A percentile compares a stretch with the other conserved stretches of the same genome.
Conservation (phyloP, 2,888 invertebrate species). For the Nemotelus nigrinus region DNA sequence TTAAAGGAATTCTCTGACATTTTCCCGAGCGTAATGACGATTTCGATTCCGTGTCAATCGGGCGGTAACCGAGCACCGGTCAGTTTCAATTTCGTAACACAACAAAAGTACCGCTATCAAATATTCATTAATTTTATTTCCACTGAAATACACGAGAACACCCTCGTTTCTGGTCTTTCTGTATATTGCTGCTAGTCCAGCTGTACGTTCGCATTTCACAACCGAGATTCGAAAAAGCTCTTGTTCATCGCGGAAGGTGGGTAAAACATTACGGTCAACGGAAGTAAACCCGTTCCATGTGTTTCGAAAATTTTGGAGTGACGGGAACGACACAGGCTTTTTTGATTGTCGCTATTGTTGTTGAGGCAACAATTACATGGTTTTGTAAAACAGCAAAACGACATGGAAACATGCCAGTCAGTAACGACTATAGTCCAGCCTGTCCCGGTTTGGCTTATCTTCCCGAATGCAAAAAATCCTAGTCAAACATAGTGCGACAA, state of each 20-base stretch:
- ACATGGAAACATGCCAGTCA: conserved; percentile 12
- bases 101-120: conserved; percentile 31
- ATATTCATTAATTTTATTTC: conserved; percentile 35
- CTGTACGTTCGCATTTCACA: too few species aligned
- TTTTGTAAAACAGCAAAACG: conserved; percentile 12
- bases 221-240: too few species aligned
- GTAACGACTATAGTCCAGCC: too few species aligned
- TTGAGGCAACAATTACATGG: conserved; percentile 33
- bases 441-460: background rate
- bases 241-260: too few species aligned
- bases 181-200: too few species aligned
- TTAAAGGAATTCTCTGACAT: too few species aligned
- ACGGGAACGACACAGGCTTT: background rate
- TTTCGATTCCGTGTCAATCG: conserved; percentile 4
- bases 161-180: background rate
- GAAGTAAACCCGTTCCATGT: too few species aligned
- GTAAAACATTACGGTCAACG: too few species aligned
- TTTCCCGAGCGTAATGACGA: background rate
- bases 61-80: background rate
- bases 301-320: background rate
- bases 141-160: conserved; percentile 8
- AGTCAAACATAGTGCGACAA: conserved; percentile 33
- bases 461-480: background rate
- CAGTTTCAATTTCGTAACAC: conserved; percentile 14
- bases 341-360: conserved; percentile 32